Percentiles rank a stretch among this genome's conserved stretches.
Evolutionary conservation across 2,888 invertebrate genomes (phyloP).

Genomic region (Apantesis nais): DNA sequence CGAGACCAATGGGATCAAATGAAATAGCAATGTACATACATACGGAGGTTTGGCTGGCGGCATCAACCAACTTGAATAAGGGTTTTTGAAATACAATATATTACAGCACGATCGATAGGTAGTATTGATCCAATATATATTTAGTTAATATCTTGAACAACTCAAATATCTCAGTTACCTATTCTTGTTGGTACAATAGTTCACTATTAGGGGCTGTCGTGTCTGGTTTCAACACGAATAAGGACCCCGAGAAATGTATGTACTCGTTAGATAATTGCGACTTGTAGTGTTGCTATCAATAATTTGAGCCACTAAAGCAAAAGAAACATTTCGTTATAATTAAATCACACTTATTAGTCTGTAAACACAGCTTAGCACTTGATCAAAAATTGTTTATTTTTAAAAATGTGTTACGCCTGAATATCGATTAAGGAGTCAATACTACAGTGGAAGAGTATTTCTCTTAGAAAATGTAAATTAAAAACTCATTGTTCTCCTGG

Average conservation of each 20-base stretch:
- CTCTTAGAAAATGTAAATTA: no score
- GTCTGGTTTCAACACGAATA: slow-evolving; percentile 37
- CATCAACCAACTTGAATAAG: slow-evolving; percentile 73
- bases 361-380: no score
- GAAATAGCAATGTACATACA: slow-evolving; percentile 68
- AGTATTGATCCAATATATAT: slow-evolving; percentile 54
- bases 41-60: slow-evolving; percentile 48
- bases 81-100: slow-evolving; percentile 78
- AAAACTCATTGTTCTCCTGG: no score
- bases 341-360: no score
- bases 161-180: slow-evolving; percentile 47
- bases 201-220: slow-evolving; percentile 27
- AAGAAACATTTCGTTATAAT: background rate
- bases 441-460: no score
- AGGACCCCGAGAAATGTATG: slow-evolving; percentile 19
- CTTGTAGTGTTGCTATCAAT: slow-evolving; percentile 21
- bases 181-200: slow-evolving; percentile 40
- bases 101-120: slow-evolving; percentile 73
- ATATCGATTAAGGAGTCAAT: no score
- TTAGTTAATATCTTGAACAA: slow-evolving; percentile 52
- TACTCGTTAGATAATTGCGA: slow-evolving; percentile 22
- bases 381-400: no score
- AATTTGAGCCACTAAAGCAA: background rate
- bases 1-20: slow-evolving; percentile 79
- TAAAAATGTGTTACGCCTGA: no score